Percentiles rank a stretch among this genome's conserved stretches.
These are phyloP conservation scores for Cephus spinipes DNA, from an alignment of 2,888 invertebrate genomes.

Conservation along the genomic window DNA sequence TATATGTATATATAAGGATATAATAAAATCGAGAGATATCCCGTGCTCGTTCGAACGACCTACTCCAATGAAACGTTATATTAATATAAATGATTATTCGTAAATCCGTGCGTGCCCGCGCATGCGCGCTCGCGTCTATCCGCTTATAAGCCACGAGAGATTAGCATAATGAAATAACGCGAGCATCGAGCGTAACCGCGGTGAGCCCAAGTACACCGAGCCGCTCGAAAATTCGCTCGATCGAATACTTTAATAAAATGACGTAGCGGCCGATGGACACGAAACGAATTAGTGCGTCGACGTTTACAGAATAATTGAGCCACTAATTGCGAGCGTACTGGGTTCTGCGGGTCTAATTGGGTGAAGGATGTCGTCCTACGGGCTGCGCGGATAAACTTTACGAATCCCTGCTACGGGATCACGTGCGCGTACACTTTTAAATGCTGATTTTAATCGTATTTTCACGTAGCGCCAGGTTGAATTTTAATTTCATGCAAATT, in stretches of 20 bases:
- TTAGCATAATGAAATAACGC: neutral
- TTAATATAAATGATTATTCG: neutral
- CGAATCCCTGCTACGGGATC: neutral
- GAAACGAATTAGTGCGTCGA: neutral
- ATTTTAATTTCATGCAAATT: conserved; percentile 37
- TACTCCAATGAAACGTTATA: neutral
- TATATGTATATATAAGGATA: neutral
- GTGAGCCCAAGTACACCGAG: neutral
- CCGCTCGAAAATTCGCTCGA: neutral
- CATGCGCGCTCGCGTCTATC: neutral
- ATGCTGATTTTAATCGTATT: conserved; percentile 37
- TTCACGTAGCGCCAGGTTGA: conserved; percentile 22
- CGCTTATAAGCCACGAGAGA: neutral
- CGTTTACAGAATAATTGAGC: neutral
- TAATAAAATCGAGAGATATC: neutral
- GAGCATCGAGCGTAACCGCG: neutral
- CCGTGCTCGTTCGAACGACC: neutral
- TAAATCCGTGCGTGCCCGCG: neutral
- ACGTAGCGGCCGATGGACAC: neutral
- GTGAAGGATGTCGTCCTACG: neutral
- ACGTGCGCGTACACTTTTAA: neutral
- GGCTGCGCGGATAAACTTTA: neutral
- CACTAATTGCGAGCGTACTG: neutral
- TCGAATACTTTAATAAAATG: neutral
- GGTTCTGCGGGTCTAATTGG: neutral